Base-by-base conservation (phyloP, 1,140 invertebrate species). In the Heterodera schachtii region DNA sequence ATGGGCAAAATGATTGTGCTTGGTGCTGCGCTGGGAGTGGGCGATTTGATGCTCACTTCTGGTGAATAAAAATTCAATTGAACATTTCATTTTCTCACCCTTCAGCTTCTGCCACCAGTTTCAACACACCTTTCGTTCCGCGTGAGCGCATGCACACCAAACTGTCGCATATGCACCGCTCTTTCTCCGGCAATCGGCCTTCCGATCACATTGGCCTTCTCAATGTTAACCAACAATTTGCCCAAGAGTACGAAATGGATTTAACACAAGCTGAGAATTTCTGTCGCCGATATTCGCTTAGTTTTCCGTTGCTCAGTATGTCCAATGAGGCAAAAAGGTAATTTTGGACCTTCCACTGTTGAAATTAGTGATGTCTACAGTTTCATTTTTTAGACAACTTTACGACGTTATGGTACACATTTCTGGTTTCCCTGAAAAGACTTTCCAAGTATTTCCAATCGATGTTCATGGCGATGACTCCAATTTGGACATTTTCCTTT, bases 131-230 rank as follows among this genome's bases (percentile, higher is more conserved):
- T 3, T 84, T 84, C 85, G 47, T 89, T 85, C 21, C 87, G 89
- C 78, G 90, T 81, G 73, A 91, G 85, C 91, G 91, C 86, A 77
- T 91, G 89, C 87, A 92, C 87, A 86, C 86, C 47, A 91, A 94
- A 64, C 90, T 97, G 31, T 93, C 93, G 2, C 92, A 92, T 52
- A 93, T 94, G 81, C 95, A 97, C 88, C 93, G 94, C 49, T 93
- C 93, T 31, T 93, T 98, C 81, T 94, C 94, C 19, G 96, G 96
- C 0, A 93, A 93, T 78, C 92, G 95, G 70, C 94, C 93, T 87
- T 97, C 95, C 31, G 97, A 98, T 91, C 96, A 98, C 90, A 93
- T 98, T 19, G 96, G 96, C 9, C 94, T 97, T 93, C 91, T 98
- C 8, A 95, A 95, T 85, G 96, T 95, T 31, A 96, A 96, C 88